Evolutionary conservation across 2,888 invertebrate species (phyloP).

Genomic region (Drosophila buzzatii): DNA sequence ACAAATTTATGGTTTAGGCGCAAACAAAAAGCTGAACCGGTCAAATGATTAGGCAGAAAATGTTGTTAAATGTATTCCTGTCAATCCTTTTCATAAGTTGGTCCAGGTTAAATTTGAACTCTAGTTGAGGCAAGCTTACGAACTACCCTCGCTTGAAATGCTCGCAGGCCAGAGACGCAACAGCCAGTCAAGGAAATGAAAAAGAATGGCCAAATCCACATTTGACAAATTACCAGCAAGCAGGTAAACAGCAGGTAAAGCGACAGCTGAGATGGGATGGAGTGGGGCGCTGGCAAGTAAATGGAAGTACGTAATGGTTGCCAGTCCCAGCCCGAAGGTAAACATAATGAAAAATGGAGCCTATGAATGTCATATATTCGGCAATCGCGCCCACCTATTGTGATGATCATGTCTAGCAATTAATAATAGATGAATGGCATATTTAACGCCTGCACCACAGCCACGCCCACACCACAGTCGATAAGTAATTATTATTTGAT

Average conservation of each 20-base stretch:
- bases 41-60: background rate
- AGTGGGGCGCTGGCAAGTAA: background rate
- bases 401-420: slow-evolving; percentile 40
- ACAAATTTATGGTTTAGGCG: background rate
- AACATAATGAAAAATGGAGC: slow-evolving; percentile 14
- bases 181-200: slow-evolving; percentile 46
- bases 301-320: slow-evolving; percentile 3
- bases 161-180: slow-evolving; percentile 49
- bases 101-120: background rate
- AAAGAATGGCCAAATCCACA: slow-evolving; percentile 63
- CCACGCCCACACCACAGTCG: slow-evolving; percentile 15
- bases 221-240: slow-evolving; percentile 75
- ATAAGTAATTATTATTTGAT: slow-evolving; percentile 34
- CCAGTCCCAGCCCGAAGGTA: slow-evolving; percentile 4
- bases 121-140: background rate
- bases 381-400: slow-evolving; percentile 34
- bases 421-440: slow-evolving; percentile 52
- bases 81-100: background rate
- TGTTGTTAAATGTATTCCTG: background rate
- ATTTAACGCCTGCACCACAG: slow-evolving; percentile 54
- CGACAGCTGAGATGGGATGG: background rate
- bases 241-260: slow-evolving; percentile 62
- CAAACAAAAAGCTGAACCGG: background rate
- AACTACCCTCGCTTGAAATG: slow-evolving; percentile 47
- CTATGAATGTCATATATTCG: slow-evolving; percentile 6